These are phyloP conservation scores for Notodonta ziczac DNA, from an alignment of 2,888 invertebrate species.

Conservation along the genomic window DNA sequence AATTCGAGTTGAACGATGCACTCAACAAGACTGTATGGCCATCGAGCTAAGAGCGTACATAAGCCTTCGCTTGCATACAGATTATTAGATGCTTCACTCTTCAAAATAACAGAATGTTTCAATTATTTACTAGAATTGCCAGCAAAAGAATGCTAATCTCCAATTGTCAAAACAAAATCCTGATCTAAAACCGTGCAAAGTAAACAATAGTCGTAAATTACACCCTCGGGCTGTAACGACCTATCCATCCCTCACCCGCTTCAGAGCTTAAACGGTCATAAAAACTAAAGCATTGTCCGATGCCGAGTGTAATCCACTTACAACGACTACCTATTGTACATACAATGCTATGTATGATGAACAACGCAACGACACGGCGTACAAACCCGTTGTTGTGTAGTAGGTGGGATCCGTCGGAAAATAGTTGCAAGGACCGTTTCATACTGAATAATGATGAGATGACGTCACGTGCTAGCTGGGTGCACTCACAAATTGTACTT, in stretches of 20 bases:
- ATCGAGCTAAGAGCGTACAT: too few species aligned
- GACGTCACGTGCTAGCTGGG: constrained; percentile 32
- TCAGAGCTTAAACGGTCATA: constrained; percentile 58
- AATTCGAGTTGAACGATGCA: too few species aligned
- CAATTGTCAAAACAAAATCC: constrained; percentile 22
- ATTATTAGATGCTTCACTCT: too few species aligned
- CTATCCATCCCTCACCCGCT: constrained; percentile 55
- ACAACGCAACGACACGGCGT: constrained; percentile 49
- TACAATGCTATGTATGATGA: constrained; percentile 51
- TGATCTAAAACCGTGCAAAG: constrained; percentile 33
- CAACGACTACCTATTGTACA: constrained; percentile 49
- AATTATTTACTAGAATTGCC: too few species aligned
- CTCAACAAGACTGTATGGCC: too few species aligned
- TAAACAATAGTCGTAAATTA: constrained; percentile 58
- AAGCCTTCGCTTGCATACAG: too few species aligned
- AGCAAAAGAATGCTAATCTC: constrained; percentile 3
- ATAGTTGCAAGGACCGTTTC: constrained; percentile 45
- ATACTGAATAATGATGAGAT: constrained; percentile 52
- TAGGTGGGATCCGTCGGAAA: constrained; percentile 34
- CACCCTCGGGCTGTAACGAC: constrained; percentile 52
- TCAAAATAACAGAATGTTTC: too few species aligned
- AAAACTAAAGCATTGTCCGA: constrained; percentile 66
- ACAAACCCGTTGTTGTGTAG: constrained; percentile 41
- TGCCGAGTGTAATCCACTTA: constrained; percentile 67
- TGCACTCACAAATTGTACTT: constrained; percentile 35